These are phyloP conservation scores for Callorhinus ursinus DNA, from an alignment of 2,113 vertebrate genomes.

Conservation along the genomic window DNA sequence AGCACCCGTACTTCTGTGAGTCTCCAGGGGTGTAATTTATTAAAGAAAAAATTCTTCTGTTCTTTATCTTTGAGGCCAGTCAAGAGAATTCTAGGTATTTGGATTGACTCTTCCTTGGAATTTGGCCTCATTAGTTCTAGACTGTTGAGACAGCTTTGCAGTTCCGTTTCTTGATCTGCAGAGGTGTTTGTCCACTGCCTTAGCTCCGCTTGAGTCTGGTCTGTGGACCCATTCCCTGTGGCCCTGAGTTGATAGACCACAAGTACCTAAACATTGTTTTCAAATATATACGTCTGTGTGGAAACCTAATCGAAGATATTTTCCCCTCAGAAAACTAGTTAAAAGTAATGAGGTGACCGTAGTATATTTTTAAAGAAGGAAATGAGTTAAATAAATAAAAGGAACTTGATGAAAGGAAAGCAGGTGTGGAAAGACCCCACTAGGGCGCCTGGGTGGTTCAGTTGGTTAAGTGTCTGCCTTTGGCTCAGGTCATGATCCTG, in stretches of 20 bases:
- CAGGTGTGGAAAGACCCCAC: background rate
- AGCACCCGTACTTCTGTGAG: conserved; percentile 99
- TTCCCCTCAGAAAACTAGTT: background rate
- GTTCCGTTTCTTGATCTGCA: background rate
- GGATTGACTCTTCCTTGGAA: background rate
- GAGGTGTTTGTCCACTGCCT: background rate
- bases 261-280: background rate
- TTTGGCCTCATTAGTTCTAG: background rate
- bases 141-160: background rate
- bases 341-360: background rate
- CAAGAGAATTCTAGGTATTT: background rate
- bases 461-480: no score
- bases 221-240: background rate
- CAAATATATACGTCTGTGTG: background rate
- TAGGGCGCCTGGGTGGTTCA: background rate
- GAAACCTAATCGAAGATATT: background rate
- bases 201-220: background rate
- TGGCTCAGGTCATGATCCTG: no score
- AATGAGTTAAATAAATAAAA: background rate
- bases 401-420: background rate
- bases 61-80: background rate
- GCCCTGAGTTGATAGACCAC: background rate
- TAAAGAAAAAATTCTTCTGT: background rate
- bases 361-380: conserved; percentile 44
- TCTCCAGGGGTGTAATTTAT: background rate